phyloP scores from a whole-genome alignment of 2,888 invertebrate species.

The Trachelus troglodyta region DNA sequence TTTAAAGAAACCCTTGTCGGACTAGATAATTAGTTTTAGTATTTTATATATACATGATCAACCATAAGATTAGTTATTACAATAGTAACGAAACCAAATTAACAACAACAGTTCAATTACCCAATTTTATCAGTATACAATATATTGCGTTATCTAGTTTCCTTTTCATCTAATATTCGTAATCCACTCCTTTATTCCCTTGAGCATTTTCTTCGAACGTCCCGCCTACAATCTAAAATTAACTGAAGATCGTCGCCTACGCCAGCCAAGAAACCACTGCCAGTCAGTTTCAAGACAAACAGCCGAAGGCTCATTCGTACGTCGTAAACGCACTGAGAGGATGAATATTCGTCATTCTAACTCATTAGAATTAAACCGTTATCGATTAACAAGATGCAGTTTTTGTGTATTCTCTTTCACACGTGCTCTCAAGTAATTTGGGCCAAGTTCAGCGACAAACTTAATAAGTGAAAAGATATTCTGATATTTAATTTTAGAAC shows the following conservation, averaged over 20 bases:
- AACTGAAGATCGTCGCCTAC: conserved; percentile 21
- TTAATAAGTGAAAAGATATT: conserved; percentile 37
- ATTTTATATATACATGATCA: not conserved
- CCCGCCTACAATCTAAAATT: conserved; percentile 49
- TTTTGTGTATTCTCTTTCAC: not conserved
- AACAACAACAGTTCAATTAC: too few species aligned
- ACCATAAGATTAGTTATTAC: too few species aligned
- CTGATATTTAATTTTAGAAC: conserved; percentile 41
- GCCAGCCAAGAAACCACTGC: not conserved
- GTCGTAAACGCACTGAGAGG: not conserved
- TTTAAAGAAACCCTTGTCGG: not conserved
- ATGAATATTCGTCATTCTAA: not conserved
- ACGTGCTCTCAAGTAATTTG: conserved; percentile 4
- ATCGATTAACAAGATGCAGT: not conserved
- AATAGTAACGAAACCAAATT: too few species aligned
- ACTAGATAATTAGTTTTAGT: not conserved
- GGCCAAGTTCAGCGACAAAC: conserved; percentile 55
- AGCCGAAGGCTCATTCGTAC: not conserved
- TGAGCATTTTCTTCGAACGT: conserved; percentile 33
- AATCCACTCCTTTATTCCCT: not conserved
- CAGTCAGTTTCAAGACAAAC: not conserved
- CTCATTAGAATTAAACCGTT: not conserved
- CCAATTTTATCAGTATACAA: not conserved
- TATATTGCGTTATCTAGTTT: not conserved
- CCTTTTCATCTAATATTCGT: not conserved